Evolutionary conservation across 2,797 vertebrate genomes (phyloP).

Genomic region (Antrozous pallidus): DNA sequence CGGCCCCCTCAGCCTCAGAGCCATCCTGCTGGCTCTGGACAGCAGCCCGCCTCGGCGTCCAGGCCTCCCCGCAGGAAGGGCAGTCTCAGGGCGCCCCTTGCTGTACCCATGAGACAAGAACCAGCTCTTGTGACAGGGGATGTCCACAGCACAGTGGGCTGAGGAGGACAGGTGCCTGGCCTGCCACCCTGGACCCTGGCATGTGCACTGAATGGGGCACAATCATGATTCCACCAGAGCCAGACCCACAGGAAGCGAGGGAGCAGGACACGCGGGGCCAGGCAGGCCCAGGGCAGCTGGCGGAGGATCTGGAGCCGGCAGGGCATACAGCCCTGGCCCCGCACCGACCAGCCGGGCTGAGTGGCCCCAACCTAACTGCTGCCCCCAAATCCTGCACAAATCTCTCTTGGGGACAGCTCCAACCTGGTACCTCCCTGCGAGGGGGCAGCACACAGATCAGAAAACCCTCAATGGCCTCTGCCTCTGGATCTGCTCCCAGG

Average conservation of each 20-base stretch:
- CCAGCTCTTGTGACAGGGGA: too few relatives aligned
- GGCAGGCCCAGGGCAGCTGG: too few relatives aligned
- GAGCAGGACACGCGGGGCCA: background rate
- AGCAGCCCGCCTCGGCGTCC: background rate
- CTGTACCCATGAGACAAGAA: too few relatives aligned
- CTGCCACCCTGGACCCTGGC: too few relatives aligned
- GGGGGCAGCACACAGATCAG: too few relatives aligned
- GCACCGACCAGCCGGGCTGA: background rate
- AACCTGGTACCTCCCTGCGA: background rate
- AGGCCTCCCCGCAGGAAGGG: accelerated
- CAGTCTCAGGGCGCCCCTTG: background rate
- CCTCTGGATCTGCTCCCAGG: background rate
- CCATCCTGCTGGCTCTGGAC: background rate
- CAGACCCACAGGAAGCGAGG: background rate
- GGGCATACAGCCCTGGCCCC: accelerated
- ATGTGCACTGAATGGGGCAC: too few relatives aligned
- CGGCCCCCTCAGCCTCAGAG: background rate
- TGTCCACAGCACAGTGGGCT: too few relatives aligned
- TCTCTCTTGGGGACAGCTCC: background rate
- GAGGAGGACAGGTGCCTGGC: too few relatives aligned
- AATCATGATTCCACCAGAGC: background rate
- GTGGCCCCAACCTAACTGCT: background rate
- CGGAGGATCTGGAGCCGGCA: background rate
- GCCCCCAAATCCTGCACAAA: background rate
- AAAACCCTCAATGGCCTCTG: background rate